Evolutionary conservation across 2,888 invertebrate genomes (phyloP), one percentile per base, ranked within the genome.

Genomic region (Ditylenchus weischeri): DNA sequence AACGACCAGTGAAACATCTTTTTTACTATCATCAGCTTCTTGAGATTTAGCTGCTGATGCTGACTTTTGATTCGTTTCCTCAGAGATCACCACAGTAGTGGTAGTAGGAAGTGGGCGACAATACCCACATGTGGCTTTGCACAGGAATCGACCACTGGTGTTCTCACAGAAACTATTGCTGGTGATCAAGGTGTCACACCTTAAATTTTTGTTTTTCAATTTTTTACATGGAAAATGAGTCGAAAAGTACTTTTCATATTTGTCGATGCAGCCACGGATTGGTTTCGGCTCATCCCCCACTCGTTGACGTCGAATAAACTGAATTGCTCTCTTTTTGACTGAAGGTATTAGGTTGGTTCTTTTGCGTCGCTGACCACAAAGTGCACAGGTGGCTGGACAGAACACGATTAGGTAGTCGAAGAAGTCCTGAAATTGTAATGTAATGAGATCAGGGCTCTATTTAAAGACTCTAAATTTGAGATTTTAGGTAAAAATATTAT

Each of bases 81-180:
- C 43, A 13, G 43, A 43, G 13, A 43, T 15, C 2, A 43, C 43
- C 8, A 43, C 43, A 8, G 43, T 8, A 15, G 15, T 43, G 8
- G 43, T 43, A 8, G 15, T 43, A 8, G 43, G 43, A 43, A 43
- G 3, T 43, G 59, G 59, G 4, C 59, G 36, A 8, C 59, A 59
- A 35, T 59, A 59, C 13, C 29, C 15, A n/a, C 59, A 59, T 13
- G 29, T 19, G 19, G 59, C 59, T 23, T 36, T 21, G 43, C 59
- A 59, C 59, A 59, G 8, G n/a, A 36, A 59, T 59, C 59, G 15
- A 15, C 59, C 59, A 36, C 36, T 59, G 1, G 36, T 35, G 59
- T 59, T 59, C n/a, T 59, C 59, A 23, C 59, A 59, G 36, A 59
- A 59, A 36, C 35, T n/a, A 13, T 23, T 19, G 11, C 4, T 43